These are phyloP conservation scores for Pyrocephalus nanus DNA, from an alignment of 2,797 vertebrate genomes.

Conservation along the genomic window DNA sequence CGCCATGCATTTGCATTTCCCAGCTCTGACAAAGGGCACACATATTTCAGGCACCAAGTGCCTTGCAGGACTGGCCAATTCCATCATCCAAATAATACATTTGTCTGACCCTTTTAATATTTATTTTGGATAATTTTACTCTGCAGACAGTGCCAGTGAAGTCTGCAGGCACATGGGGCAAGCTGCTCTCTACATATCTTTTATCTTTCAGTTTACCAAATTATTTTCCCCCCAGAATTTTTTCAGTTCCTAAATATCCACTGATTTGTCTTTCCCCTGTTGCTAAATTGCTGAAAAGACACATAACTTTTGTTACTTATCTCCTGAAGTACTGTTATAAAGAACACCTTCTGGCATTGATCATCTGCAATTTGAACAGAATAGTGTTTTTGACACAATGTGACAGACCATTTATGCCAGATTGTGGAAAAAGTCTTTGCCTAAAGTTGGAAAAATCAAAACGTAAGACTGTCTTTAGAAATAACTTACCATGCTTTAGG, in stretches of 20 bases:
- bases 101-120: not conserved
- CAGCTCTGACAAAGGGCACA: not conserved
- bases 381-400: not conserved
- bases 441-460: slow-evolving; percentile 9
- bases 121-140: not conserved
- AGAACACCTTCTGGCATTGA: not conserved
- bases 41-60: not conserved
- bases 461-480: not conserved
- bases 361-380: not conserved
- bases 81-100: not conserved
- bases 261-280: not conserved
- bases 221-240: not conserved
- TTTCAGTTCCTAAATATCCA: not conserved
- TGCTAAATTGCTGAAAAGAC: not conserved
- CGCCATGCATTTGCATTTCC: not conserved
- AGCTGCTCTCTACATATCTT: not conserved
- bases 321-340: not conserved
- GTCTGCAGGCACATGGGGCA: not conserved
- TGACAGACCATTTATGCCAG: not conserved
- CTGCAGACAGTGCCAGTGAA: not conserved
- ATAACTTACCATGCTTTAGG: not conserved
- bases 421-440: not conserved
- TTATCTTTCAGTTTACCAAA: not conserved
- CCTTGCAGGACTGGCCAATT: not conserved
- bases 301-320: not conserved